phyloP scores from a whole-genome alignment of 2,113 vertebrate species.

The Dascyllus trimaculatus region DNA sequence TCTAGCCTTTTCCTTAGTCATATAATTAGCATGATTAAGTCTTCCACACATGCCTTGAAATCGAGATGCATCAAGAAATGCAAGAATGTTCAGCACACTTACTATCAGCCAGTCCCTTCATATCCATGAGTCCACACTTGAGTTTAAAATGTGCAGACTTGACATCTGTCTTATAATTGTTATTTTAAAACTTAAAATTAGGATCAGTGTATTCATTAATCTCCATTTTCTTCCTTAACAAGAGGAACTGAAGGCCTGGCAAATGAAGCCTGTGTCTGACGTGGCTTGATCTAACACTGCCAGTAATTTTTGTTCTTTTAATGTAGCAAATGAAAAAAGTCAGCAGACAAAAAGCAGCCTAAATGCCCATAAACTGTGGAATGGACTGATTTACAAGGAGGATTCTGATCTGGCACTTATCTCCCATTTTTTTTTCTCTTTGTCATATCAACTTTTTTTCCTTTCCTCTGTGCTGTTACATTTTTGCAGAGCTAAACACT shows the following conservation, averaged over 20 bases:
- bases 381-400: constrained; percentile 11
- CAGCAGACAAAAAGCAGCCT: background rate
- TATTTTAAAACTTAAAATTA: constrained; percentile 13
- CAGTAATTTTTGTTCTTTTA: background rate
- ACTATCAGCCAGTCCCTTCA: constrained; percentile 12
- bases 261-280: constrained; percentile 4
- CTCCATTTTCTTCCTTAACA: background rate
- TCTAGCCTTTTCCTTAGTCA: constrained; percentile 67
- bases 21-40: constrained; percentile 71
- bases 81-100: constrained; percentile 49
- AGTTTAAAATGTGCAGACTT: constrained; percentile 18
- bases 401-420: constrained; percentile 3
- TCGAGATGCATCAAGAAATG: constrained; percentile 54
- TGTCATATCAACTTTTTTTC: too few species aligned
- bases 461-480: constrained; percentile 31
- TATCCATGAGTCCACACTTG: constrained; percentile 2
- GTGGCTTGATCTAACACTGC: constrained; percentile 26
- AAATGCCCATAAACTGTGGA: background rate
- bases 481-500: constrained; percentile 58
- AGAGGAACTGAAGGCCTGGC: background rate
- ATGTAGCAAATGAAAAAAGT: constrained; percentile 7
- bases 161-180: background rate
- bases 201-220: background rate
- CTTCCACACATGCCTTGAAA: constrained; percentile 74
- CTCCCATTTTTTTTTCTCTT: background rate